Base-by-base conservation (phyloP, 1,140 invertebrate genomes). In the Matsumurasca onukii region DNA sequence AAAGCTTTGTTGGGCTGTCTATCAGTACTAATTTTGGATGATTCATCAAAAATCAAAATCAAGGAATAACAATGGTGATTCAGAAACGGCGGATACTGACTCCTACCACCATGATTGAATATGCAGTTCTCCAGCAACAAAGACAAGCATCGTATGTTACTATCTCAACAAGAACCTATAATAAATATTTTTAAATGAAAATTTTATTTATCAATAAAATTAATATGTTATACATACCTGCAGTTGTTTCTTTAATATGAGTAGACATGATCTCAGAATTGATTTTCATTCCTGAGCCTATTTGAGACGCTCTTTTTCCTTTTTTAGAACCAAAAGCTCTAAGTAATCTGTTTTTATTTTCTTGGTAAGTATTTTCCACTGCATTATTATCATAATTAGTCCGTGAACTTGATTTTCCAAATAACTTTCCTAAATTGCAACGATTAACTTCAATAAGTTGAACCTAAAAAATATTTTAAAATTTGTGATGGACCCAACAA, bases 331-430 rank as follows among this genome's bases (percentile, higher is more conserved):
- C 49, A 51, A 51, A 51, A 20, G n/a, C 17, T 22, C 24, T 51
- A 5, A 51, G 24, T 22, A 51, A 22, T 51, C 24, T 51, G 24
- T 51, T 51, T 22, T 22, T 51, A 51, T 51, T 51, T 17, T 51
- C 49, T n/a, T 51, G 17, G 24, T 51, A 51, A 20, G 49, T 51
- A 20, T 17, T 20, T 51, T 20, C 49, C 24, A 51, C 24, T 51
- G n/a, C 49, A 51, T 51, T 22, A n/a, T 51, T 51, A n/a, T 51
- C 49, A 51, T 51, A 51, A 51, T 51, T 51, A 20, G 49, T 20
- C 24, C 24, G 49, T 51, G 24, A 51, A 51, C 3, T 51, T 12
- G 49, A 22, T 22, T 51, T 51, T 5, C n/a, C 3, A 3, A 51
- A n/a, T 3, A n/a, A 17, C n/a, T 51, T 51, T n/a, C 24, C 17